Conservation (phyloP, 1,140 invertebrate genomes). For the Chionoecetes opilio region DNA sequence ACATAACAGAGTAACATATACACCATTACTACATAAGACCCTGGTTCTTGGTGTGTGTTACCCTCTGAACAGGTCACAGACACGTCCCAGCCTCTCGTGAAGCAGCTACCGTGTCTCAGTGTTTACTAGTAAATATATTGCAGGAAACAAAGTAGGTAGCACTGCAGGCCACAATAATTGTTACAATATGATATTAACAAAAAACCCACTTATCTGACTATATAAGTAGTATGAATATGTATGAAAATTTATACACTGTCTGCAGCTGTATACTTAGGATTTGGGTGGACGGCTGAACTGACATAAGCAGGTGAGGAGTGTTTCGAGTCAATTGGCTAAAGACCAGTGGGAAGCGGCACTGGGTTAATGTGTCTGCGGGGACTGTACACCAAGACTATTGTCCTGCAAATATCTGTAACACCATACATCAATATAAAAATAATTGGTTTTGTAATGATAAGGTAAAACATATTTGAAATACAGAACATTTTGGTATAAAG, state of each 20-base stretch:
- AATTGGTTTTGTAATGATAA: neutral
- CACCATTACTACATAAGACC: neutral
- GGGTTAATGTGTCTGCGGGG: neutral
- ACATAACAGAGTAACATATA: neutral
- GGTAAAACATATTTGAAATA: neutral
- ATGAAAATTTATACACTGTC: neutral
- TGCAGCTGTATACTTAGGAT: neutral
- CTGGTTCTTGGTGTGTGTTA: slow-evolving; percentile 32
- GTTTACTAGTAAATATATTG: neutral
- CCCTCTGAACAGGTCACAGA: slow-evolving; percentile 51
- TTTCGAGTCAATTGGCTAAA: neutral
- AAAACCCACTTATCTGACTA: neutral
- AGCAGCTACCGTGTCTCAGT: slow-evolving; percentile 23
- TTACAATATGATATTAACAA: neutral
- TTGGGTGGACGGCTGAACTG: slow-evolving; percentile 6
- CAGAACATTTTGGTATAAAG: neutral
- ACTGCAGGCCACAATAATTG: neutral
- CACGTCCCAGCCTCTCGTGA: slow-evolving; percentile 20
- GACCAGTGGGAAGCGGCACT: neutral
- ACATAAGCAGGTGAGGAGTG: neutral
- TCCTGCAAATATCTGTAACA: neutral
- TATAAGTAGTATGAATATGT: neutral
- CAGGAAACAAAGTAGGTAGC: neutral
- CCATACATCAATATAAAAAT: neutral
- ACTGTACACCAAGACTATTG: neutral